Evolutionary conservation across 2,888 invertebrate genomes (phyloP).

Genomic region (Melinopterus prodromus): DNA sequence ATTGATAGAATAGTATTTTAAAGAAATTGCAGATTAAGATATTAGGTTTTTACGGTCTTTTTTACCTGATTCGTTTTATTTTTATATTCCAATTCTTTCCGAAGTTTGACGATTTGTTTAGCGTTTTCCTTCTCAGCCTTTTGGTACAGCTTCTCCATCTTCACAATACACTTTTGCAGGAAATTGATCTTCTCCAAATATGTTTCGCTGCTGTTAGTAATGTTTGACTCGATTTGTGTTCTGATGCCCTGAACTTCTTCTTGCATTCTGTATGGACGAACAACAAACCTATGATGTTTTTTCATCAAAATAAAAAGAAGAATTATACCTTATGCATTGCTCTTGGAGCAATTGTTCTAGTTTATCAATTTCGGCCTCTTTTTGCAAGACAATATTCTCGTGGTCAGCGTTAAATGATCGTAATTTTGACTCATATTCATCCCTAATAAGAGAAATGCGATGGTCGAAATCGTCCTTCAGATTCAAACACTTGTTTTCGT

Average conservation of each 20-base stretch:
- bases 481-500: constrained; percentile 34
- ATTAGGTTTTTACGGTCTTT: no score
- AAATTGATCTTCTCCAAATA: constrained; percentile 41
- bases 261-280: constrained; percentile 41
- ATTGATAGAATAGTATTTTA: no score
- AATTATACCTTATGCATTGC: constrained; percentile 40
- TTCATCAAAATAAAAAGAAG: no score
- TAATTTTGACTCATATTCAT: constrained; percentile 33
- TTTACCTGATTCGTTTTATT: constrained; percentile 40
- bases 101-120: constrained; percentile 41
- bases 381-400: constrained; percentile 34
- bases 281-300: background rate
- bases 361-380: constrained; percentile 40
- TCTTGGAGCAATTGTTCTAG: constrained; percentile 40
- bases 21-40: no score
- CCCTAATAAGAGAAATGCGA: constrained; percentile 22
- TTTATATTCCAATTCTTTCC: constrained; percentile 40
- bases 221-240: constrained; percentile 40
- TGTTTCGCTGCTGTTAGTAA: constrained; percentile 23
- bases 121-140: constrained; percentile 43
- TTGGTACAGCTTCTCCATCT: constrained; percentile 45
- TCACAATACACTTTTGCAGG: constrained; percentile 44
- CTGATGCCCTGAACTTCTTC: constrained; percentile 43
- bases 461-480: constrained; percentile 33
- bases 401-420: constrained; percentile 30